Conservation (phyloP, 2,888 invertebrate species). For the Lycophotia porphyrea region DNA sequence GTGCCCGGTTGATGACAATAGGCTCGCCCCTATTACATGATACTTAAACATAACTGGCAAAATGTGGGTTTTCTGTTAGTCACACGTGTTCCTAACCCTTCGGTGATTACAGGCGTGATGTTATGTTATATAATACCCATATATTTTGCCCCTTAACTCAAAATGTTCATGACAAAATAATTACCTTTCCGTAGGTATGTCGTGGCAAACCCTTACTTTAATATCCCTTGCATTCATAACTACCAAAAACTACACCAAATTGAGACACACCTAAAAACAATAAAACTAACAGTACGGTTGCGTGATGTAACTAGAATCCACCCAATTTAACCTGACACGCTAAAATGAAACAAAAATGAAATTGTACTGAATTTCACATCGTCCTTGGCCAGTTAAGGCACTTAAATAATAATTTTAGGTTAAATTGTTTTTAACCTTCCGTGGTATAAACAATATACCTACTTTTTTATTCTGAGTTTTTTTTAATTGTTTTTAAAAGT, state of each 20-base stretch:
- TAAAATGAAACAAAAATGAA: conserved; percentile 18
- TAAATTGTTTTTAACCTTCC: no score
- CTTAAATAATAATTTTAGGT: no score
- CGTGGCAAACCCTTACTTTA: conserved; percentile 4
- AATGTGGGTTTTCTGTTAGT: not conserved
- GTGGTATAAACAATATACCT: no score
- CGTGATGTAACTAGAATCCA: conserved; percentile 26
- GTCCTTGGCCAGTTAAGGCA: conserved; percentile 16
- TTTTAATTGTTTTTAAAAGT: no score
- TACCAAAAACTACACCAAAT: conserved; percentile 3
- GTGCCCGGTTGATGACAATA: no score
- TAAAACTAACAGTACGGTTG: conserved; percentile 37
- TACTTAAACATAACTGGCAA: no score
- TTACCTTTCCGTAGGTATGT: not conserved
- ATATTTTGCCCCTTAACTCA: not conserved
- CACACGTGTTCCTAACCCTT: not conserved
- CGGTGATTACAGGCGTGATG: no score
- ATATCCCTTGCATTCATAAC: conserved; percentile 1
- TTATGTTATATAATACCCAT: no score
- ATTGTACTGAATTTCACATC: not conserved
- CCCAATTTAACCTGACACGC: conserved; percentile 12
- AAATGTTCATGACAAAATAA: not conserved
- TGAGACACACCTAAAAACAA: conserved; percentile 35
- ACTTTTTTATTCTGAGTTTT: no score
- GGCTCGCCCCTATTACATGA: no score